Evolutionary conservation across 1,140 invertebrate species (phyloP).

Genomic region (Drosophila eugracilis): DNA sequence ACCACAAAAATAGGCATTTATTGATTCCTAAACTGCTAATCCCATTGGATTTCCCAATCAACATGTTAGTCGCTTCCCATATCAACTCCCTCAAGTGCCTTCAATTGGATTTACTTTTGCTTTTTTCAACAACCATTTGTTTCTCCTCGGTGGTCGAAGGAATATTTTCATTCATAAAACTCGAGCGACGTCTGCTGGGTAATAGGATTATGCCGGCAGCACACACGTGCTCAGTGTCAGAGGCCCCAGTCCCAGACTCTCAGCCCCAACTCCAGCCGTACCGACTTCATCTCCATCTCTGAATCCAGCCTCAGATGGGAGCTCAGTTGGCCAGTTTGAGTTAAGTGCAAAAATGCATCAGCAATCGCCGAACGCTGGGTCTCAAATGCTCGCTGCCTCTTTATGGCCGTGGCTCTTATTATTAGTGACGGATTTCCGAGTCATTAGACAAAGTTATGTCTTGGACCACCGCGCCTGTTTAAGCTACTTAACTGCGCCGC

Average conservation of each 20-base stretch:
- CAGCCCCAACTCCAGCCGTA: constrained; percentile 4
- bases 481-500: constrained; percentile 83
- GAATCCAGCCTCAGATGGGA: constrained; percentile 11
- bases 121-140: constrained; percentile 32
- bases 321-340: constrained; percentile 25
- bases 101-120: constrained; percentile 12
- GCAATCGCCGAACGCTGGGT: constrained; percentile 48
- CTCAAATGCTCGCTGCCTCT: constrained; percentile 77
- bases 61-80: not conserved
- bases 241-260: constrained; percentile 6
- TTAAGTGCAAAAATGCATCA: constrained; percentile 64
- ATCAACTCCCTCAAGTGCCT: not conserved
- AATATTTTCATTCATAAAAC: constrained; percentile 69
- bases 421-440: constrained; percentile 84
- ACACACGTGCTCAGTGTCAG: constrained; percentile 76
- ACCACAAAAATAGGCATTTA: not conserved
- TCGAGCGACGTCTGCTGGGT: constrained; percentile 53
- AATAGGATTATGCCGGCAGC: constrained; percentile 73
- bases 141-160: constrained; percentile 1
- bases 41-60: not conserved
- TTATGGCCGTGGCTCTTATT: constrained; percentile 78
- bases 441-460: constrained; percentile 84
- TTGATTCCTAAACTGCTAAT: not conserved
- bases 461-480: constrained; percentile 79
- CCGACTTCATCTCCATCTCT: constrained; percentile 1